These are phyloP conservation scores for Sebastes fasciatus DNA, from an alignment of 2,113 vertebrate species.

Conservation along the genomic window DNA sequence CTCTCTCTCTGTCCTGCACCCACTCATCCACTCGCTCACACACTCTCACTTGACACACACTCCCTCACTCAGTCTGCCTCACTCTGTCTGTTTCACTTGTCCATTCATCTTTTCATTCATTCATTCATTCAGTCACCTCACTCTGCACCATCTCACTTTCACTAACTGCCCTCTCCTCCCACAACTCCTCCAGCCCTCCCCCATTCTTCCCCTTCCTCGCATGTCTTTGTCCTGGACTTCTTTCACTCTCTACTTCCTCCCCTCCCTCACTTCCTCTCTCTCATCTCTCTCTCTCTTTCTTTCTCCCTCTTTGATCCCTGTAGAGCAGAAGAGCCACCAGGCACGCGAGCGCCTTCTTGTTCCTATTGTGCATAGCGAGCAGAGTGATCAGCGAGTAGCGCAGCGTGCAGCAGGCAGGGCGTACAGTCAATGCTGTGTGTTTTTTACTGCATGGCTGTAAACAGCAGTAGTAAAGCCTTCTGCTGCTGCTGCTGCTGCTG, in stretches of 20 bases:
- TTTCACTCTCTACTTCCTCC: conserved; percentile 66
- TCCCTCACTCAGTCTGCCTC: conserved; percentile 9
- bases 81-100: conserved; percentile 23
- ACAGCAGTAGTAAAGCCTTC: conserved; percentile 63
- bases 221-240: conserved; percentile 46
- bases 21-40: conserved; percentile 56
- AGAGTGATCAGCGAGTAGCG: conserved; percentile 67
- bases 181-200: conserved; percentile 39
- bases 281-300: conserved; percentile 36
- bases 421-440: conserved; percentile 37
- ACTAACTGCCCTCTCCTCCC: conserved; percentile 6
- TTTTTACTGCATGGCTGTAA: conserved; percentile 75
- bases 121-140: conserved; percentile 35
- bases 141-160: conserved; percentile 45
- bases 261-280: conserved; percentile 52
- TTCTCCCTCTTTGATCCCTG: conserved; percentile 71
- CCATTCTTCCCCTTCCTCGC: conserved; percentile 36
- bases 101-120: conserved; percentile 45
- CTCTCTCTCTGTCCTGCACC: conserved; percentile 62
- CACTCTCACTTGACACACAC: conserved; percentile 44
- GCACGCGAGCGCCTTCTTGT: conserved; percentile 59
- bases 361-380: conserved; percentile 68
- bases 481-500: conserved; percentile 4
- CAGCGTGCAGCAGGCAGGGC: conserved; percentile 64
- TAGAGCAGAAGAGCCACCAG: conserved; percentile 69